These are phyloP conservation scores for Dryocosmus kuriphilus DNA, from an alignment of 2,888 invertebrate species.

Conservation along the genomic window DNA sequence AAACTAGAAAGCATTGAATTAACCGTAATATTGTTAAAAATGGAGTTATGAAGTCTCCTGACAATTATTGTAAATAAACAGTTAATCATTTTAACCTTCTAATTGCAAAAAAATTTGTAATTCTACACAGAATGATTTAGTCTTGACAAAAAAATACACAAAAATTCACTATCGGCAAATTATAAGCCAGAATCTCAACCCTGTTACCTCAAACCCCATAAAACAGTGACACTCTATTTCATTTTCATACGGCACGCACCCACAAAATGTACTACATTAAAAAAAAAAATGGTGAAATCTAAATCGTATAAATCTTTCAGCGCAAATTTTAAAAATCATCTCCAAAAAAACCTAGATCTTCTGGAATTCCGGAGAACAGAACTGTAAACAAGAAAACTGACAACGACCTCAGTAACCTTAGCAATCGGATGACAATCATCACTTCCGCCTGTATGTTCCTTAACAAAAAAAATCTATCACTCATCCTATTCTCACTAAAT, in stretches of 20 bases:
- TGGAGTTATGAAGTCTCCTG: background rate
- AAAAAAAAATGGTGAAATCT: background rate
- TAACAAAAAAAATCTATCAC: conserved; percentile 42
- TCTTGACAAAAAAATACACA: background rate
- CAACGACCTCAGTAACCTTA: conserved; percentile 13
- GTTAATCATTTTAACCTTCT: background rate
- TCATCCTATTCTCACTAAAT: conserved; percentile 15
- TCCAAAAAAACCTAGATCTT: background rate
- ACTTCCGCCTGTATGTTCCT: conserved; percentile 22
- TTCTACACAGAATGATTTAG: background rate
- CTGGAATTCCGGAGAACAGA: background rate
- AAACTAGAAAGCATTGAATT: too few species aligned
- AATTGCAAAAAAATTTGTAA: background rate
- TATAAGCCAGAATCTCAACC: conserved; percentile 30
- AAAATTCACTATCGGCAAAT: background rate
- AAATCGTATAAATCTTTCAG: background rate
- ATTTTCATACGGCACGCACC: conserved; percentile 43
- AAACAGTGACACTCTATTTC: conserved; percentile 42
- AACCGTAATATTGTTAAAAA: too few species aligned
- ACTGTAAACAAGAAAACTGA: conserved; percentile 30
- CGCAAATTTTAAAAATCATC: background rate
- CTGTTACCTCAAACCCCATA: conserved; percentile 56
- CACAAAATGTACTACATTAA: background rate
- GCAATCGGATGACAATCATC: conserved; percentile 25
- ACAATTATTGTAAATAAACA: background rate